Base-by-base conservation (phyloP, 2,113 vertebrate species). In the Anoplopoma fimbria region DNA sequence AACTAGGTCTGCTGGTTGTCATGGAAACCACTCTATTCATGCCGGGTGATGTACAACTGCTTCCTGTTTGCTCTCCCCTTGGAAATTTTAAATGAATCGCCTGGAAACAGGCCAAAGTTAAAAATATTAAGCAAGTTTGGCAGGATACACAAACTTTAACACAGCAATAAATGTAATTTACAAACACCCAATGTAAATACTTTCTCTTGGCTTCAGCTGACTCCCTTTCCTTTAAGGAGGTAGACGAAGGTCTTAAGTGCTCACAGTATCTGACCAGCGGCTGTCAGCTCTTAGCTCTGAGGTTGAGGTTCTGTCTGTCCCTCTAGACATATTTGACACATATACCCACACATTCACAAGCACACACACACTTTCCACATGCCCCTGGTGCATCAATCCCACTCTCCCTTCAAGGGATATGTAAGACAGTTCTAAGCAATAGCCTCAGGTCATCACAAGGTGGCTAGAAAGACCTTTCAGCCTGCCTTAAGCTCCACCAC, bases 21-120 rank as follows among this genome's bases (percentile, higher is more conserved):
- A 86, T 84, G 79, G 89, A 71, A 90, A 91, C 86, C 45, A 9
- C 68, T 86, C 84, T 82, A 70, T 87, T 85, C 77, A 79, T 77
- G 82, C 75, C 34, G n/a, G 83, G 72, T 89, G 86, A 87, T 89
- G 81, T 89, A 83, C 34, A 69, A 75, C 71, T 75, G 80, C 79
- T 90, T 90, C 89, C 89, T 91, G 89, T 89, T 86, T 77, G 79
- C 58, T 76, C 69, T 88, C 80, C 45, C 73, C 36, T 79, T 15
- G 60, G 87, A 88, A 82, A 45, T 72, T 87, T 84, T 51, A 31
- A 76, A 65, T 77, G 51, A 82, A 70, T 86, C 33, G 13, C 29
- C 40, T 89, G 75, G 71, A 90, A 81, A 83, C 79, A 47, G 55
- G 69, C 68, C 78, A 81, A 83, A 86, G 75, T 72, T 83, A 63